These are phyloP conservation scores for Boleophthalmus pectinirostris DNA, from an alignment of 2,113 vertebrate species.

Conservation along the genomic window DNA sequence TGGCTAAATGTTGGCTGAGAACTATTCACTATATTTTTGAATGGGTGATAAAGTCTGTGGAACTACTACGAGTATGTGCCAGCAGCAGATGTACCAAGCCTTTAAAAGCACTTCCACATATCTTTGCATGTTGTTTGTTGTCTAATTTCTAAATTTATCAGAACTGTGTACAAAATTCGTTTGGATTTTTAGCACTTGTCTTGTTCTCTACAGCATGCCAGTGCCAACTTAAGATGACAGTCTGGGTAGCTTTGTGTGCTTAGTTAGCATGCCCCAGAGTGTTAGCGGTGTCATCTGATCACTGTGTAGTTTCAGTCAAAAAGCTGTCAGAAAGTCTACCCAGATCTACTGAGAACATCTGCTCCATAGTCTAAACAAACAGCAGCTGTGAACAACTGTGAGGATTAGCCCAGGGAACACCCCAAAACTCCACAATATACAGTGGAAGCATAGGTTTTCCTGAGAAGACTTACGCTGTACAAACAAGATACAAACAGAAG, in stretches of 20 bases:
- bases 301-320: conserved; percentile 24
- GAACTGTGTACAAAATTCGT: background rate
- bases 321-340: conserved; percentile 20
- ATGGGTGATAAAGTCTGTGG: conserved; percentile 1
- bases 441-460: background rate
- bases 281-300: conserved; percentile 31
- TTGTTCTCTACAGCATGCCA: conserved; percentile 7
- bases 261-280: conserved; percentile 33
- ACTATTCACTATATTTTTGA: background rate
- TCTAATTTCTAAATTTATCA: conserved; percentile 10
- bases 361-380: conserved; percentile 33
- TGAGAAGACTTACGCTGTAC: background rate
- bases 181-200: background rate
- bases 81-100: background rate
- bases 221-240: conserved; percentile 24
- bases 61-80: background rate
- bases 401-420: conserved; percentile 30
- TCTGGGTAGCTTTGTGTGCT: conserved; percentile 13
- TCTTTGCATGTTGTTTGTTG: conserved; percentile 14
- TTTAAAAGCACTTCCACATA: conserved; percentile 9
- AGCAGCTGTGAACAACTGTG: conserved; percentile 32
- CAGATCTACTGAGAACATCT: conserved; percentile 40
- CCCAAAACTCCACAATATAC: background rate
- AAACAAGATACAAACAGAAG: background rate
- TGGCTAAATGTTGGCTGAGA: background rate